phyloP scores from a whole-genome alignment of 2,888 invertebrate species.

The Xanthorhoe spadicearia region DNA sequence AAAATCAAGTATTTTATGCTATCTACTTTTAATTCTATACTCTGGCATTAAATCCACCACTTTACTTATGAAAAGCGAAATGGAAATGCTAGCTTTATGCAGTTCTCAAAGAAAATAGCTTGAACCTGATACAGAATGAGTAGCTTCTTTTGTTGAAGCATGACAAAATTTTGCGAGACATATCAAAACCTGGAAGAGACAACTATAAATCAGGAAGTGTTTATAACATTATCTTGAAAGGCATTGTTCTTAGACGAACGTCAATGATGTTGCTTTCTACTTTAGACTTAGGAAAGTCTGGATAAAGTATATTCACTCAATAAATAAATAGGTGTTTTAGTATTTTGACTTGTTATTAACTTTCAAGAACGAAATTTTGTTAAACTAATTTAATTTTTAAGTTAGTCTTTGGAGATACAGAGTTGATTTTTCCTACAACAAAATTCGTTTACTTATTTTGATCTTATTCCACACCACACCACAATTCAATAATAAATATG shows the following conservation, averaged over 20 bases:
- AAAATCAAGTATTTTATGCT: too few relatives aligned
- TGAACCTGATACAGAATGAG: neutral
- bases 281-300: neutral
- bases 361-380: too few relatives aligned
- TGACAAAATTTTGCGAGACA: neutral
- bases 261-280: neutral
- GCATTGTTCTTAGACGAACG: neutral
- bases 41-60: too few relatives aligned
- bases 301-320: too few relatives aligned
- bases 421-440: neutral
- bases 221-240: neutral
- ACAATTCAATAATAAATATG: neutral
- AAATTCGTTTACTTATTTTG: neutral
- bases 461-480: neutral
- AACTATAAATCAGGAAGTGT: neutral
- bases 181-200: neutral
- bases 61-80: too few relatives aligned
- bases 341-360: too few relatives aligned
- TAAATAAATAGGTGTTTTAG: too few relatives aligned
- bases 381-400: too few relatives aligned
- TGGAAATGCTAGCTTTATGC: neutral
- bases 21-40: too few relatives aligned
- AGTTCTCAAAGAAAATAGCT: neutral
- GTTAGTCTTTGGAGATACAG: neutral
- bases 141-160: neutral